Evolutionary conservation across 2,113 vertebrate species (phyloP).

Genomic region (Marmota monax): DNA sequence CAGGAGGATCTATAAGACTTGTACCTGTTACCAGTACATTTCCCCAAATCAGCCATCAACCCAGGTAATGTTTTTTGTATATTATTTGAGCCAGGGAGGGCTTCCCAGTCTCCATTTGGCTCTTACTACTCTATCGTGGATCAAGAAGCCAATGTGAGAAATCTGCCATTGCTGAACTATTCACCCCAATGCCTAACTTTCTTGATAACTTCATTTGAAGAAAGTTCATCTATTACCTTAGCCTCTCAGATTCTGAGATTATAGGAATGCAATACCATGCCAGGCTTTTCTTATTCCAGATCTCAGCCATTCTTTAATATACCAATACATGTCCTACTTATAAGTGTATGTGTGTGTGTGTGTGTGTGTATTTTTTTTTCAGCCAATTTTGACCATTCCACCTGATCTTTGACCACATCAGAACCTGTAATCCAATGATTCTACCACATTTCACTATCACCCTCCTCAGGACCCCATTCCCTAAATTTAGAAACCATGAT

Average conservation of each 20-base stretch:
- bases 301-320: neutral
- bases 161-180: conserved; percentile 29
- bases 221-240: neutral
- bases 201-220: neutral
- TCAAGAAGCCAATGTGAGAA: neutral
- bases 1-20: neutral
- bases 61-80: neutral
- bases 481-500: neutral
- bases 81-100: neutral
- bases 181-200: neutral
- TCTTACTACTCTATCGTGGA: neutral
- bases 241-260: neutral
- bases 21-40: neutral
- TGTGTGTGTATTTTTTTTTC: neutral
- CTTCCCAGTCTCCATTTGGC: neutral
- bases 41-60: neutral
- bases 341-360: neutral
- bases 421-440: neutral
- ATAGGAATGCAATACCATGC: neutral
- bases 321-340: neutral
- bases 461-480: neutral
- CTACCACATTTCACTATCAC: neutral
- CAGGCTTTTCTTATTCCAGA: neutral
- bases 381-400: neutral
- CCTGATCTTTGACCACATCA: neutral